Evolutionary conservation across 37 sponge, comb jelly and placozoan genomes (phyloP), one percentile per base, ranked within the genome.

Genomic region (Hexactinellida sp.): DNA sequence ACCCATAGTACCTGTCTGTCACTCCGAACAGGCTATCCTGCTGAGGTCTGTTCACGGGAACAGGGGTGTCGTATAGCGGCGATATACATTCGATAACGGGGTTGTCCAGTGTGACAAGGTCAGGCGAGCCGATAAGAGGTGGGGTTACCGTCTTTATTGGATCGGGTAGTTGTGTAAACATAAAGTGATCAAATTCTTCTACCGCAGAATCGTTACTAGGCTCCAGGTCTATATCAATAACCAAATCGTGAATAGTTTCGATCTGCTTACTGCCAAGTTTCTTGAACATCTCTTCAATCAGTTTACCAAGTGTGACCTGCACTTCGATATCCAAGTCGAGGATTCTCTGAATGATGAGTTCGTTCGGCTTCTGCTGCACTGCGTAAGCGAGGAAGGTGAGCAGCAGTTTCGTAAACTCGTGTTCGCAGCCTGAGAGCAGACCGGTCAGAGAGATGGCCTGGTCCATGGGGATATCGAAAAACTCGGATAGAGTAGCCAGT

Each of bases 241-340:
- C 30, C 34, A 63, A n/a, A 28, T 63, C 76, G 3, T 63, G 76
- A 63, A 63, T 63, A 63, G 30, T 28, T 10, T 63, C 76, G 5
- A 10, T 63, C 30, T 63, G 76, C 34, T 63, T 63, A 32, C 76
- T 63, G 21, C 76, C 76, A n/a, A 63, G 76, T 63, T 23, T 63
- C 34, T 63, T 7, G 76, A 63, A 63, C 76, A 63, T 63, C 5
- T 63, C 76, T n/a, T 63, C 76, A n/a, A 63, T 63, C 34, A 63
- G 13, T 7, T 63, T 63, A 32, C 76, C 28, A 10, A 63, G 76
- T 32, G 32, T 32, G 5, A 63, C 76, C 30, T 63, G 76, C 1
- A 63, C 76, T 28, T 63, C 76, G 34, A 25, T 63, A 25, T 63
- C 76, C 3, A 63, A n/a, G 5, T 10, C 3, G 32, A 63, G 76